Evolutionary conservation across 2,113 vertebrate species (phyloP).

Genomic region (Micronycteris hirsuta): DNA sequence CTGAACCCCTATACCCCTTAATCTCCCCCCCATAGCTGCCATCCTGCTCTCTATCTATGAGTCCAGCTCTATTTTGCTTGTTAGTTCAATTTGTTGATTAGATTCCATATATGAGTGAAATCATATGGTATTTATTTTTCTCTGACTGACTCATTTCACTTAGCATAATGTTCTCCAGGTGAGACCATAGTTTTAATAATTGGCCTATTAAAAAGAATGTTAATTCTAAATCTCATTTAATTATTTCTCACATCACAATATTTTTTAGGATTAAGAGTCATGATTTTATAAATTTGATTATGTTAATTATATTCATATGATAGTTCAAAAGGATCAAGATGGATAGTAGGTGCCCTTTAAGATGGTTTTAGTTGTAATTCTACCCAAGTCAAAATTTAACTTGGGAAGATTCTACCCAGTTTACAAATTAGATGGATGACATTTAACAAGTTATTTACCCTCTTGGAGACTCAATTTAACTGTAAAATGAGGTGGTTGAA

Average conservation of each 20-base stretch:
- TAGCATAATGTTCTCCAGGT: background rate
- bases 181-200: background rate
- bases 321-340: constrained; percentile 17
- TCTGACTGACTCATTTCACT: no score
- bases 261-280: background rate
- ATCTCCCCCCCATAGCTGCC: no score
- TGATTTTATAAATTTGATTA: background rate
- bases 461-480: constrained; percentile 22
- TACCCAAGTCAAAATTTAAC: background rate
- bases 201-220: background rate
- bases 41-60: no score
- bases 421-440: constrained; percentile 37
- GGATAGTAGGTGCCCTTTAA: constrained; percentile 7
- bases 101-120: no score
- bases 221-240: background rate
- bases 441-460: constrained; percentile 10
- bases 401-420: constrained; percentile 17
- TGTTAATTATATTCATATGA: background rate
- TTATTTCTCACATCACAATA: constrained; percentile 9
- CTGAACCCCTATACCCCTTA: no score
- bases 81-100: no score
- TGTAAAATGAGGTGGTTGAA: constrained; percentile 3
- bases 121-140: no score
- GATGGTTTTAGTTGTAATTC: constrained; percentile 33
- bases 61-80: no score